Evolutionary conservation across 2,797 vertebrate genomes (phyloP).

Genomic region (Oophaga sylvatica): DNA sequence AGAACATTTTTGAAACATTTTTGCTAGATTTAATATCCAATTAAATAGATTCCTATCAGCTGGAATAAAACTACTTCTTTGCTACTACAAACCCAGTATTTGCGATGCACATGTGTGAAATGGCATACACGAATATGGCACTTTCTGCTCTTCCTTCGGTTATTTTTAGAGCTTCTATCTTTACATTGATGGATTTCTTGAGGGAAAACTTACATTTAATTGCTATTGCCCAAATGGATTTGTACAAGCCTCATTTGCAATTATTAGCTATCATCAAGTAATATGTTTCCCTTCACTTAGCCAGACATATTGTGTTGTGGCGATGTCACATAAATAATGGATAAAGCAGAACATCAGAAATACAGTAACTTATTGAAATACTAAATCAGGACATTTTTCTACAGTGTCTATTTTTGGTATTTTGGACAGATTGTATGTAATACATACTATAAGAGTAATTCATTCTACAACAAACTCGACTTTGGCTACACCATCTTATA

Average conservation of each 20-base stretch:
- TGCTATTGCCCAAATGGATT: constrained; percentile 22
- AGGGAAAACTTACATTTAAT: constrained; percentile 2
- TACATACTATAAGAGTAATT: too few relatives aligned
- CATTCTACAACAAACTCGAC: too few relatives aligned
- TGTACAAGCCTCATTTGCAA: constrained; percentile 17
- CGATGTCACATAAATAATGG: constrained; percentile 18
- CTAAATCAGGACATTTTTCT: not conserved
- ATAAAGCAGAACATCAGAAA: not conserved
- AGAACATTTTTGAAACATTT: too few relatives aligned
- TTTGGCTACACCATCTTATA: too few relatives aligned
- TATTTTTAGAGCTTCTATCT: constrained; percentile 5
- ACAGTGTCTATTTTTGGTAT: not conserved
- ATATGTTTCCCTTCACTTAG: constrained; percentile 14
- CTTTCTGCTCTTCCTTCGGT: not conserved
- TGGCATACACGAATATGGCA: not conserved
- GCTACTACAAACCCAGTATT: too few relatives aligned
- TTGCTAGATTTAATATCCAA: too few relatives aligned
- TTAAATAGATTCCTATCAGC: too few relatives aligned
- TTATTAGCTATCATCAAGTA: not conserved
- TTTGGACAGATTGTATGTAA: too few relatives aligned
- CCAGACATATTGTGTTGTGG: constrained; percentile 2
- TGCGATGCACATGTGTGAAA: not conserved
- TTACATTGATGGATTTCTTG: constrained; percentile 30
- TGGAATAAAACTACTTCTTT: too few relatives aligned
- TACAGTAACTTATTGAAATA: not conserved